Conservation (phyloP, 2,113 vertebrate genomes). For the Acinonyx jubatus region DNA sequence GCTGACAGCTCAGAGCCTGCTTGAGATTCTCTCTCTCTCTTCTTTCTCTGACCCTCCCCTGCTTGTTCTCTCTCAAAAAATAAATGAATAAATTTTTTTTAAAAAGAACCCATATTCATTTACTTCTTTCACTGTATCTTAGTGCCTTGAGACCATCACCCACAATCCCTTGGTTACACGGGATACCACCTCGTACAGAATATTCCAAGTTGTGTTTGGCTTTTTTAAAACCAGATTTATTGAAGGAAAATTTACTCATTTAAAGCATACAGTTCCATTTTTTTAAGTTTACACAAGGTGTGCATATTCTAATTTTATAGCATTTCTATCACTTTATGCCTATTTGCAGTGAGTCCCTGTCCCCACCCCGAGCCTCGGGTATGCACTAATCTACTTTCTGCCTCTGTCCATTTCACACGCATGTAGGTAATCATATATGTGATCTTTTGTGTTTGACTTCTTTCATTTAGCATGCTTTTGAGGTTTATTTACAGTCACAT, state of each 20-base stretch:
- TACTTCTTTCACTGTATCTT: not conserved
- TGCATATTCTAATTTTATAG: not conserved
- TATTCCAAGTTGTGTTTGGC: not conserved
- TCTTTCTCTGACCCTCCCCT: too few species aligned
- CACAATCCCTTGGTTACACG: not conserved
- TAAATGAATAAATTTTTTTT: too few species aligned
- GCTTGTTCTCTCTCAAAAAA: too few species aligned
- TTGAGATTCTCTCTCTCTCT: too few species aligned
- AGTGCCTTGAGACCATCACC: not conserved
- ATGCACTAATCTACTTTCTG: not conserved
- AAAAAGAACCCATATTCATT: too few species aligned
- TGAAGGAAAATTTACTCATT: not conserved
- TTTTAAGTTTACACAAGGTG: not conserved
- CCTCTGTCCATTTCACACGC: not conserved
- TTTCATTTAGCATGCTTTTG: not conserved
- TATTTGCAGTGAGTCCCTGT: not conserved
- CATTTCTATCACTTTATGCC: not conserved
- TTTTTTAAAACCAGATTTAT: not conserved
- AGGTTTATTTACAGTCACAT: not conserved
- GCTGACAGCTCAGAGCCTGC: too few species aligned
- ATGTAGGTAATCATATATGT: not conserved
- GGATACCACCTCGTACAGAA: not conserved
- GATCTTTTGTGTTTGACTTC: not conserved
- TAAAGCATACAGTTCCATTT: not conserved
- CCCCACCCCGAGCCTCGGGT: not conserved